Conservation (phyloP, 2,113 vertebrate species). For the Eurypyga helias region DNA sequence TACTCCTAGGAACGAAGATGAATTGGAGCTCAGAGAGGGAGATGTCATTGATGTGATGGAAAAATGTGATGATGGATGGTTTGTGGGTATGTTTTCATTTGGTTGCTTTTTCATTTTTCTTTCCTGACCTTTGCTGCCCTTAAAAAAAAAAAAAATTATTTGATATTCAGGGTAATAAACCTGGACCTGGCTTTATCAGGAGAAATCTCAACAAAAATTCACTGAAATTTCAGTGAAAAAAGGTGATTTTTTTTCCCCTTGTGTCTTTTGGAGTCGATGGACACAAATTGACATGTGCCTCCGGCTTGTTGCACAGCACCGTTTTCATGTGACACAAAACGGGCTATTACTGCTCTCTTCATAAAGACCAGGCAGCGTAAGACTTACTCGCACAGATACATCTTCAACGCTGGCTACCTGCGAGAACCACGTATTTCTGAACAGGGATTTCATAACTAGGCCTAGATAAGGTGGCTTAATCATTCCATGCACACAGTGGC, state of each 20-base stretch:
- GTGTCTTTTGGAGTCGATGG: not conserved
- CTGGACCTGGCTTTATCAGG: not conserved
- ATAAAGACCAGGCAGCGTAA: not conserved
- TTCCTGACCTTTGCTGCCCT: not conserved
- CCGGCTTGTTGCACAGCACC: not conserved
- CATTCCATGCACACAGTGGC: not conserved
- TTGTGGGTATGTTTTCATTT: slow-evolving; percentile 87
- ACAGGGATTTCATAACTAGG: not conserved
- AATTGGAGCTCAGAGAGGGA: slow-evolving; percentile 95
- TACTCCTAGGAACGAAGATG: slow-evolving; percentile 94
- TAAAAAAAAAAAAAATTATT: not conserved
- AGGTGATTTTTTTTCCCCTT: not conserved
- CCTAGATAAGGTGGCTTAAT: not conserved
- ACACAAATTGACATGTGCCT: not conserved
- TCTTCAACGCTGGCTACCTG: not conserved
- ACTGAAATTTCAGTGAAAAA: not conserved
- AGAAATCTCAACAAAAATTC: not conserved
- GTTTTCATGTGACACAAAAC: not conserved
- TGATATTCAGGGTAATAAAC: not conserved
- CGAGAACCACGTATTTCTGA: not conserved
- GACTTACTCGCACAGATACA: not conserved
- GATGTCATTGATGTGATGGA: slow-evolving; percentile 97
- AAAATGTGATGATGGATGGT: slow-evolving; percentile 98
- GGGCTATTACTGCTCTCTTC: not conserved
- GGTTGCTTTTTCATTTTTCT: not conserved